Base-by-base conservation (phyloP, 2,113 vertebrate genomes). In the Lophura nycthemera region DNA sequence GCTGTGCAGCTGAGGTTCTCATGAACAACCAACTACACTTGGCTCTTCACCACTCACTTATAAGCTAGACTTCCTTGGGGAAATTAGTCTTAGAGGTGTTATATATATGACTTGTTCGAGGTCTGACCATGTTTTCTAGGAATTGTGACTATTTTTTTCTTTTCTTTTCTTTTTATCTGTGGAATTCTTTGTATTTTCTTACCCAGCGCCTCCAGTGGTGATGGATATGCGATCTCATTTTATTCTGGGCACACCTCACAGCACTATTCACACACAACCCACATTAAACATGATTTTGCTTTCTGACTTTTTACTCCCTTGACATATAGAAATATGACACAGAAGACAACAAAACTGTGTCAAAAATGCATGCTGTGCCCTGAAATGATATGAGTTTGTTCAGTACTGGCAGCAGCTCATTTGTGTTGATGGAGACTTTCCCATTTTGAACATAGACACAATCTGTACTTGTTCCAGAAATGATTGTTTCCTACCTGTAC, bases 401-500 rank as follows among this genome's bases (percentile, higher is more conserved):
- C 65, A 90, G 61, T 34, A 4, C 64, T 81, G 32, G 10, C 75
- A 72, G 57, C 76, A 90, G 69, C 43, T 75, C 82, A 88, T 92
- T 69, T 72, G n/a, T 83, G 22, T 52, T 70, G 89, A 43, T 59
- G 80, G 76, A 90, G 73, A 61, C 42, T 78, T 91, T 72, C 73
- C 89, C 57, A 3, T 90, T 65, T 82, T 83, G 65, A 75, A 88
- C 56, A 47, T 7, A 50, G 32, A 17, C 43, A 29, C 64, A 63
- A 90, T 83, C 81, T 93, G n/a, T 72, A 38, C 63, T 86, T 88
- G 79, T 81, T 52, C 63, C 54, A 88, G 91, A 82, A 93, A 75
- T 86, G 40, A 25, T 80, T 81, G 57, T 81, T 97, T 95, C 69
- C 94, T 61, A 95, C 96, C 95, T 94, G 80, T 89, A 72, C n/a